Conservation (phyloP, 2,888 invertebrate genomes). For the Dryadula phaetusa region DNA sequence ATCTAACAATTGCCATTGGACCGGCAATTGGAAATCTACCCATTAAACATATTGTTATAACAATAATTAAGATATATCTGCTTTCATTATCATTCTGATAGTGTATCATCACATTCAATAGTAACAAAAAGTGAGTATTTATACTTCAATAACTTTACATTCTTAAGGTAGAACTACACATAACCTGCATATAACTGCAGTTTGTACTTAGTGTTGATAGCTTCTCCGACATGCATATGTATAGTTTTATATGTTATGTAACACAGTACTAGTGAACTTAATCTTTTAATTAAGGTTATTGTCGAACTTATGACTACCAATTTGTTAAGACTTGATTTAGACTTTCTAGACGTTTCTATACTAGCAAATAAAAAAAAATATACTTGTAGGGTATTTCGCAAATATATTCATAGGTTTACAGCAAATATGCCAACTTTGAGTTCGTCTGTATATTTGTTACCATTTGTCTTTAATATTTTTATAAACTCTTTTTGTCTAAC, state of each 20-base stretch:
- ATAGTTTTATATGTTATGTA: constrained; percentile 2
- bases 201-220: background rate
- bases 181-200: background rate
- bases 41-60: background rate
- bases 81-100: background rate
- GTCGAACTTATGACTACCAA: background rate
- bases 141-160: background rate
- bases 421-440: no score
- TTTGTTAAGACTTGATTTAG: background rate
- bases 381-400: background rate
- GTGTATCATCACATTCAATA: background rate
- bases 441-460: no score
- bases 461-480: no score
- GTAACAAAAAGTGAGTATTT: background rate
- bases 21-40: background rate
- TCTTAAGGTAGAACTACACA: background rate
- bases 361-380: background rate
- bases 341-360: background rate
- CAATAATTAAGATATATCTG: background rate
- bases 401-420: background rate
- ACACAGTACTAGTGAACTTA: background rate
- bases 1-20: background rate
- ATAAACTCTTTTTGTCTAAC: no score
- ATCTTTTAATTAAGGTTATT: background rate
- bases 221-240: background rate